These are phyloP conservation scores for Icerya purchasi DNA, from an alignment of 2,888 invertebrate genomes.

Conservation along the genomic window DNA sequence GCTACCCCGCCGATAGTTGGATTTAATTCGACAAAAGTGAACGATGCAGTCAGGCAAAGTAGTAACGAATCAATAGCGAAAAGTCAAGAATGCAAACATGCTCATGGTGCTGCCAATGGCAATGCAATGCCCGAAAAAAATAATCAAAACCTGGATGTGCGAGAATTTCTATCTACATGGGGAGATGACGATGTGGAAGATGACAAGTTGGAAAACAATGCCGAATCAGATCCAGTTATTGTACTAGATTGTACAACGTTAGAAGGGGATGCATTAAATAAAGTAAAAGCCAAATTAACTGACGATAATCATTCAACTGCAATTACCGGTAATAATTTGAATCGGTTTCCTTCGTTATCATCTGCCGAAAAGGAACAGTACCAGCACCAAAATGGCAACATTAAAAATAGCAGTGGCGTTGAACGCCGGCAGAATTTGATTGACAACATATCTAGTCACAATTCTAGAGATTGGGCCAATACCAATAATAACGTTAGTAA, in stretches of 20 bases:
- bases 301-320: background rate
- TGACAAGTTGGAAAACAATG: conserved; percentile 10
- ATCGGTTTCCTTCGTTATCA: background rate
- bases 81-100: too few relatives aligned
- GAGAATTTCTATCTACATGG: conserved; percentile 16
- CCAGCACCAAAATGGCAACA: background rate
- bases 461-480: background rate
- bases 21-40: background rate
- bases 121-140: conserved; percentile 5
- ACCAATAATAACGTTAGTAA: background rate
- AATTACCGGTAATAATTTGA: background rate
- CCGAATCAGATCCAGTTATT: conserved; percentile 13
- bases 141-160: conserved; percentile 14
- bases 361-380: background rate
- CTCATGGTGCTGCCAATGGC: too few relatives aligned
- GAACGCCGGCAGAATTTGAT: background rate
- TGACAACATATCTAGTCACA: background rate
- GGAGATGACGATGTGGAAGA: conserved; percentile 16
- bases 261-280: conserved; percentile 14
- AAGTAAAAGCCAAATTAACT: conserved; percentile 15
- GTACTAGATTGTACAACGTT: conserved; percentile 16
- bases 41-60: background rate
- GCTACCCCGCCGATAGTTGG: background rate
- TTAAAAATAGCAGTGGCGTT: background rate
- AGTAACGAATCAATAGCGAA: too few relatives aligned